These are phyloP conservation scores for Heliconius ethilla DNA, from an alignment of 2,888 invertebrate species.

Conservation along the genomic window DNA sequence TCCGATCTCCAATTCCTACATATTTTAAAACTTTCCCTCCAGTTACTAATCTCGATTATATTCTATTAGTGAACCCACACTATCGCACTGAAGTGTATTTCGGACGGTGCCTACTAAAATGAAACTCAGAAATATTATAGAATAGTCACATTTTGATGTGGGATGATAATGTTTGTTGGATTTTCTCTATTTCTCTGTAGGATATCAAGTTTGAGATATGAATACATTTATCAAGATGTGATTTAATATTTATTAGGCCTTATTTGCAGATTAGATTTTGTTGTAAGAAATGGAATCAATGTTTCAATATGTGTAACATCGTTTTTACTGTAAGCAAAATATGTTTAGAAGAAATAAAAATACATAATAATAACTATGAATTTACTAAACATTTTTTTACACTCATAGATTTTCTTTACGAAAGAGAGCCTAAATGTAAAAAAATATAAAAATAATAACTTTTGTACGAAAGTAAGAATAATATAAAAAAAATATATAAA, in stretches of 20 bases:
- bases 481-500: slow-evolving; percentile 2
- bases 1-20: not conserved
- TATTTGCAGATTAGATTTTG: slow-evolving; percentile 14
- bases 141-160: slow-evolving; percentile 57
- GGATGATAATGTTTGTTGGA: slow-evolving; percentile 59
- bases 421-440: too few species aligned
- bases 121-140: slow-evolving; percentile 42
- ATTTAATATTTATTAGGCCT: slow-evolving; percentile 35
- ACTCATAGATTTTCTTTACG: too few species aligned
- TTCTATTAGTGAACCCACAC: not conserved
- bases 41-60: not conserved
- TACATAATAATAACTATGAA: too few species aligned
- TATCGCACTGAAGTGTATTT: not conserved
- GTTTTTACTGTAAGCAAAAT: not conserved
- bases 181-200: slow-evolving; percentile 63
- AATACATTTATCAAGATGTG: slow-evolving; percentile 68
- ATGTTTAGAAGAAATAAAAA: too few species aligned
- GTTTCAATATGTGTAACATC: not conserved
- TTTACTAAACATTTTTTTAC: too few species aligned
- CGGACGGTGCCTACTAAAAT: not conserved
- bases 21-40: not conserved
- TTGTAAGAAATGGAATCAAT: not conserved
- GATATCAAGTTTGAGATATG: slow-evolving; percentile 63
- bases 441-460: too few species aligned
- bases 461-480: not conserved